Evolutionary conservation across 2,797 vertebrate genomes (phyloP), one percentile per base, ranked within the genome.

Genomic region (Uromys caudimaculatus): DNA sequence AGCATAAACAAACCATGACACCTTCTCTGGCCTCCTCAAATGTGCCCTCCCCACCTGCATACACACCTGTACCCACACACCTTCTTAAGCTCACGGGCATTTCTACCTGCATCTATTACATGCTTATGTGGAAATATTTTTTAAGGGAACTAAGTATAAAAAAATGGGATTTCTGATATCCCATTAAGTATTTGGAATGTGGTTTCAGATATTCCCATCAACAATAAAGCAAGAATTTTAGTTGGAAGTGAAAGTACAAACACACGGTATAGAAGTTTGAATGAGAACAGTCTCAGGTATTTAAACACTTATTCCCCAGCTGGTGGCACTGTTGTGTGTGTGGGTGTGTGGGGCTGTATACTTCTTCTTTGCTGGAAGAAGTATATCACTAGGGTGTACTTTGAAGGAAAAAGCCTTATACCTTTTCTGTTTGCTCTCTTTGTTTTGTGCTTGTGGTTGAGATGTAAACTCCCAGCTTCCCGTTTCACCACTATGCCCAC

Each of bases 171-270:
- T 96, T 95, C 75, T 82, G 38, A 58, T 84, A 96, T 77, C 19
- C 64, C 32, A 52, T 6, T 64, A 71, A 78, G 21, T 73, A 50
- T 56, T 56, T 88, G 60, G 38, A 52, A 35, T 77, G 52, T 50
- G 35, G 62, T 82, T 96, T 97, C 76, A 95, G 24, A 52, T 95
- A 87, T 81, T 91, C 67, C 56, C 52, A 60, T 69, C 67, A 92
- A 79, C 14, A 83, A 71, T 67, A 89, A 94, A 94, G 13, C 4
- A 52, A 92, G 29, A 85, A 2, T 94, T 92, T 94, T 85, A 85
- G 44, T 75, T 35, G 41, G 35, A 97, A 41, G 14, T 19, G 78
- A 69, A 94, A 96, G 54, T 89, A 58, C 77, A 92, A 92, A 88
- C 21, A 14, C 21, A 38, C 21, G 50, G 60, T 67, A 44, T n/a